Evolutionary conservation across 2,797 vertebrate species (phyloP).

Genomic region (Chelon labrosus): DNA sequence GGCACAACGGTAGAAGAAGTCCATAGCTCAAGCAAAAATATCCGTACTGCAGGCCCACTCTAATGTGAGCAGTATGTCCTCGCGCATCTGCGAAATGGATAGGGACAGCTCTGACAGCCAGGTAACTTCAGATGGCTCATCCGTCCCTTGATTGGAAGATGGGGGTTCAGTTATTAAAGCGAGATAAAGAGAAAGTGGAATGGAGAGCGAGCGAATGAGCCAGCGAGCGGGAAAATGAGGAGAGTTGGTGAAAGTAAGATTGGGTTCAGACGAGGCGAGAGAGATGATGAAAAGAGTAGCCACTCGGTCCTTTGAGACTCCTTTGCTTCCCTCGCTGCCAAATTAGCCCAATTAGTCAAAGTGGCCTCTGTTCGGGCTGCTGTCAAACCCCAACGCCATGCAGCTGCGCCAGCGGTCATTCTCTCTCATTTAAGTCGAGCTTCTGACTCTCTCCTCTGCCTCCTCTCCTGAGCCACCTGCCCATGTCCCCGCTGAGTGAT

Average conservation of each 20-base stretch:
- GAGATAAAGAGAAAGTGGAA: slow-evolving; percentile 72
- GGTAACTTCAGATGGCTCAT: slow-evolving; percentile 68
- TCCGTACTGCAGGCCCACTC: slow-evolving; percentile 47
- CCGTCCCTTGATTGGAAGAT: slow-evolving; percentile 70
- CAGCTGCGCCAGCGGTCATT: slow-evolving; percentile 84
- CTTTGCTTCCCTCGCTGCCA: slow-evolving; percentile 80
- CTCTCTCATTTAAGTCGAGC: slow-evolving; percentile 80
- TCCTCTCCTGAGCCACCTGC: slow-evolving; percentile 76
- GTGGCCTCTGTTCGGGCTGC: slow-evolving; percentile 80
- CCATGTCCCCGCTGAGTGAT: slow-evolving; percentile 69
- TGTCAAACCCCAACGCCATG: slow-evolving; percentile 78
- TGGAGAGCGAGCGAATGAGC: slow-evolving; percentile 46
- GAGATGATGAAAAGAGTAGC: slow-evolving; percentile 85
- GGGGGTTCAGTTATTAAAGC: slow-evolving; percentile 66
- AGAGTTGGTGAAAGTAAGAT: slow-evolving; percentile 61
- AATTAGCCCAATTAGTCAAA: slow-evolving; percentile 88
- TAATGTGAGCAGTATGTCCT: slow-evolving; percentile 35
- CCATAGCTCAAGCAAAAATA: slow-evolving; percentile 31
- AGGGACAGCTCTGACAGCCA: slow-evolving; percentile 51
- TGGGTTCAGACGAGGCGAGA: slow-evolving; percentile 77
- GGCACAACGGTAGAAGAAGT: slow-evolving; percentile 39
- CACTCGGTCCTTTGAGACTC: slow-evolving; percentile 81
- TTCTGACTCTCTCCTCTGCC: slow-evolving; percentile 76
- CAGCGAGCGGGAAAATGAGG: slow-evolving; percentile 37
- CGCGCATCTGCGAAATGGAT: slow-evolving; percentile 47